Base-by-base conservation (phyloP, 1,140 invertebrate species). In the Pseudoatta argentina region DNA sequence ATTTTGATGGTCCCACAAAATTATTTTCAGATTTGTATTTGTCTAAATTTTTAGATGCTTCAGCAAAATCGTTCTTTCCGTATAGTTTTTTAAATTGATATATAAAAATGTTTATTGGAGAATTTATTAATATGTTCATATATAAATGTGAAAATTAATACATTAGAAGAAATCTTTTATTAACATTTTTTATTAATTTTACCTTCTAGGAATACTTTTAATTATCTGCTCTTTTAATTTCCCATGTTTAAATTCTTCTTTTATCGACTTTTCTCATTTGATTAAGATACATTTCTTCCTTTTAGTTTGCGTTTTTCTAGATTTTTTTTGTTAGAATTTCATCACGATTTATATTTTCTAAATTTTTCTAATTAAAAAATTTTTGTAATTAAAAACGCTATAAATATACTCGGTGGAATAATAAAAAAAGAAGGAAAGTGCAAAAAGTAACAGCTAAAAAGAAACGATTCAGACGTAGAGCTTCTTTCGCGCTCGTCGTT, bases 401-500 rank as follows among this genome's bases (percentile, higher is more conserved):
- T 0, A 76, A 1, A 57, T 24, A 16, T 7, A 3, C 2, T 51
- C 1, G 1, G 10, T 30, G 18, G 12, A 14, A 51, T 48, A 0
- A 39, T 16, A 34, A 64, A 21, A 48, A 53, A 24, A n/a, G n/a
- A 55, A n/a, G 21, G 3, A 34, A 61, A 64, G 3, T 27, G 16
- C 39, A 14, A 10, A 75, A 34, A 75, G 2, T 76, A 3, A 44
- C 21, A 27, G 10, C 18, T 24, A 44, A 21, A 66, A 21, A 66
- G 30, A n/a, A 64, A 34, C n/a, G 12, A 14, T 7, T 24, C 55
- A 14, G 14, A 81, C 63, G 64, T 67, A 64, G 66, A 61, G 66
- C 76, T 64, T 85, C 78, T 57, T 88, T 73, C n/a, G 30, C 59
- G 51, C n/a, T 86, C 72, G 69, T 27, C 24, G 48, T 57, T 66